Evolutionary conservation across 2,797 vertebrate species (phyloP).

Genomic region (Epinephelus awoara): DNA sequence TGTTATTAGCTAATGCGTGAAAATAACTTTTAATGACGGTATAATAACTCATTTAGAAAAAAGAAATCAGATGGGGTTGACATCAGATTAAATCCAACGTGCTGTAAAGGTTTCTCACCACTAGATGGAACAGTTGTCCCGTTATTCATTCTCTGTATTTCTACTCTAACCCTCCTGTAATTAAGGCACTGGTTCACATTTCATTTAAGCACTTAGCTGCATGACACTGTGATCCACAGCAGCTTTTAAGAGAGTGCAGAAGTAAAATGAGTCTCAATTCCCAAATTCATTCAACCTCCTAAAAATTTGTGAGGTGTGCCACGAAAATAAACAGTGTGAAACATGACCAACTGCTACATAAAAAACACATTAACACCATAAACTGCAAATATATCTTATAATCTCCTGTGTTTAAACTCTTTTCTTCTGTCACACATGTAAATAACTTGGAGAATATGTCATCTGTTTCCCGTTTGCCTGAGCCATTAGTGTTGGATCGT

Average conservation of each 20-base stretch:
- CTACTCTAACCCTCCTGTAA: neutral
- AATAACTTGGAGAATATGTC: slow-evolving; percentile 1
- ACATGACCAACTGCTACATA: neutral
- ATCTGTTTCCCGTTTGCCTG: neutral
- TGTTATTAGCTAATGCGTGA: neutral
- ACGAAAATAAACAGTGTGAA: neutral
- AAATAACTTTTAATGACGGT: neutral
- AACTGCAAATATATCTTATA: neutral
- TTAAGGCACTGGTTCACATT: neutral
- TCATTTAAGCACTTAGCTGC: neutral
- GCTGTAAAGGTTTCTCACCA: slow-evolving; percentile 39
- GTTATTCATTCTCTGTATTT: neutral
- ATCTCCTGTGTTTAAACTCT: neutral
- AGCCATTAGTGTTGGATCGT: slow-evolving; percentile 29
- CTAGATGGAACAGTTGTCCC: slow-evolving; percentile 59
- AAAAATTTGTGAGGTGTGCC: too few species aligned
- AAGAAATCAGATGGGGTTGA: neutral
- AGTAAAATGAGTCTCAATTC: neutral
- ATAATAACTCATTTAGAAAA: neutral
- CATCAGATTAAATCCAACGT: neutral
- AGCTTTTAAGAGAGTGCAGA: neutral
- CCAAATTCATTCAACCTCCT: too few species aligned
- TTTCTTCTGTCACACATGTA: neutral
- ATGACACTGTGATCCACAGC: neutral
- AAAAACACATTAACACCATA: neutral